phyloP scores from a whole-genome alignment of 1,140 invertebrate species.

The Tetramorium alpestre region DNA sequence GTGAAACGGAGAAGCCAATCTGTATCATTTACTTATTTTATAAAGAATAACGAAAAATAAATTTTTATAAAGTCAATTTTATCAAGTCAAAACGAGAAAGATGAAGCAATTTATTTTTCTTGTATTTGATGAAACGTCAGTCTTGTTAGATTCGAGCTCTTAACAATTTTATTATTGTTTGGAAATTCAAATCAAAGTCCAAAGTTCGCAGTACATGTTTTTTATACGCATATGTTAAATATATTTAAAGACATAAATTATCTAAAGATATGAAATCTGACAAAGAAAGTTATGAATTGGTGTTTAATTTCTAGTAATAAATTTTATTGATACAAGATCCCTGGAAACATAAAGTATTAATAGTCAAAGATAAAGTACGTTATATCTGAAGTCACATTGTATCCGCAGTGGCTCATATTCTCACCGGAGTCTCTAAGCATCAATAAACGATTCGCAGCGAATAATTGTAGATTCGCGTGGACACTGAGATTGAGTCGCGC shows the following conservation, averaged over 20 bases:
- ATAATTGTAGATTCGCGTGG: constrained; percentile 36
- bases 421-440: not conserved
- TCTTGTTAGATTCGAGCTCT: not conserved
- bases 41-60: not conserved
- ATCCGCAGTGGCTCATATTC: not conserved
- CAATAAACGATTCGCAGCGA: constrained; percentile 31
- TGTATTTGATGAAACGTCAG: not conserved
- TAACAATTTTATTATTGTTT: not conserved
- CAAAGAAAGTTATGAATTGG: not conserved
- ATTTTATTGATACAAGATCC: not conserved
- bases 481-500: constrained; percentile 14
- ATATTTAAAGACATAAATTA: not conserved
- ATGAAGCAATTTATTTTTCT: not conserved
- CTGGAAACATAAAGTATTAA: not conserved
- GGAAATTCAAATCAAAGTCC: not conserved
- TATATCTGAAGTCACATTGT: not conserved
- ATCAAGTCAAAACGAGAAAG: no score
- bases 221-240: not conserved
- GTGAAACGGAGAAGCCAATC: not conserved
- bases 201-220: not conserved
- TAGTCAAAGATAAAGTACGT: not conserved
- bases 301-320: not conserved
- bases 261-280: not conserved
- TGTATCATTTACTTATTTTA: not conserved
- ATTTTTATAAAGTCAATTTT: no score